Evolutionary conservation across 2,113 vertebrate genomes (phyloP), one percentile per base, ranked within the genome.

Genomic region (Limnothrissa miodon): DNA sequence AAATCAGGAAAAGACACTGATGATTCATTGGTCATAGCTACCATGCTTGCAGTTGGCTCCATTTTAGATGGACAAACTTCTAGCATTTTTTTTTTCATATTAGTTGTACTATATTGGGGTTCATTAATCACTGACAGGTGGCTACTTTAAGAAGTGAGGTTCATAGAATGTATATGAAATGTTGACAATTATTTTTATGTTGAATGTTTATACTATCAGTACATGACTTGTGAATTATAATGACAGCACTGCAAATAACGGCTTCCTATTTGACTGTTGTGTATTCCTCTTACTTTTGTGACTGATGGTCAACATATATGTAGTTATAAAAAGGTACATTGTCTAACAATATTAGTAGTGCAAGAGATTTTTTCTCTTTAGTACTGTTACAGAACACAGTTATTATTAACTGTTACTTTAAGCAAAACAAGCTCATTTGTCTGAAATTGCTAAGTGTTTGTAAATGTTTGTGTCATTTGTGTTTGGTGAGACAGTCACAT

Each of bases 151-250:
- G 21, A 23, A 21, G 5, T 19, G 21, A 23, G 19, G 51, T 21
- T 56, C 1, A 53, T 21, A 23, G 21, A 53, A 21, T 21, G 2
- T 19, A 2, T 53, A 19, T 5, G 33, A 25, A 23, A 5, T 59
- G 1, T 36, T 17, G 33, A 17, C 17, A 33, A 36, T 5, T 56
- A 21, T 74, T 74, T 74, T 33, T 74, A 33, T 74, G 66, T 74
- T 74, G 66, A 74, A 39, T 74, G 25, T 74, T 36, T 74, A 29
- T 70, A 70, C 62, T 70, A 70, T 70, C 25, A 70, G 66, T 39
- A 33, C 29, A 36, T 36, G 25, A 74, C 66, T 74, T 17, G 11
- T 74, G 66, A 74, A 36, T 74, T 29, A 33, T 66, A 56, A 29
- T 74, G 25, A 74, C 29, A 33, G 29, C 66, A 74, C 66, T 74